Conservation (phyloP, 2,888 invertebrate species). For the Strigamia crassipes region DNA sequence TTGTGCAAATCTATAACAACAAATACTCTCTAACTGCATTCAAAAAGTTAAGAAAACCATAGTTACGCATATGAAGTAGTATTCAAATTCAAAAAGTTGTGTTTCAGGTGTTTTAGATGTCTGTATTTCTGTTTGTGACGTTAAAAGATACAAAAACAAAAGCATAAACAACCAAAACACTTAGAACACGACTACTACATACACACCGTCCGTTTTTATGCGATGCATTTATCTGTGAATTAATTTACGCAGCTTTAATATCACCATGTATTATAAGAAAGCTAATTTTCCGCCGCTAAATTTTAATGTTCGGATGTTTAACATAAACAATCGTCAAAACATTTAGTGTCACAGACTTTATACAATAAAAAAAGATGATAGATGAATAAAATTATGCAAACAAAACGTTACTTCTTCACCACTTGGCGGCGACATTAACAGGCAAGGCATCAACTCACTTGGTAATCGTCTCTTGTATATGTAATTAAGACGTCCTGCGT, state of each 20-base stretch:
- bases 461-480: conserved; percentile 32
- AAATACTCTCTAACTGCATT: too few relatives aligned
- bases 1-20: too few relatives aligned
- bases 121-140: too few relatives aligned
- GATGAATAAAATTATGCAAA: conserved; percentile 38
- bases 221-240: too few relatives aligned
- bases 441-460: conserved; percentile 18
- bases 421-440: conserved; percentile 28
- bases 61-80: too few relatives aligned
- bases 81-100: too few relatives aligned
- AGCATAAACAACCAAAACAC: too few relatives aligned
- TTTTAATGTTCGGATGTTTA: neutral
- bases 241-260: neutral
- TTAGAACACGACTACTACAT: too few relatives aligned
- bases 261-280: neutral
- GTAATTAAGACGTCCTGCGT: conserved; percentile 35
- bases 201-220: too few relatives aligned
- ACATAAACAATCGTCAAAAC: conserved; percentile 20
- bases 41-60: too few relatives aligned
- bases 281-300: neutral
- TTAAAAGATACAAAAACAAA: too few relatives aligned
- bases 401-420: conserved; percentile 20
- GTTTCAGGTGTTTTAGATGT: too few relatives aligned
- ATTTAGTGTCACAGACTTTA: conserved; percentile 6
- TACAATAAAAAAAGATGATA: neutral